Conservation (phyloP, 2,113 vertebrate genomes). For the Lepisosteus oculatus region DNA sequence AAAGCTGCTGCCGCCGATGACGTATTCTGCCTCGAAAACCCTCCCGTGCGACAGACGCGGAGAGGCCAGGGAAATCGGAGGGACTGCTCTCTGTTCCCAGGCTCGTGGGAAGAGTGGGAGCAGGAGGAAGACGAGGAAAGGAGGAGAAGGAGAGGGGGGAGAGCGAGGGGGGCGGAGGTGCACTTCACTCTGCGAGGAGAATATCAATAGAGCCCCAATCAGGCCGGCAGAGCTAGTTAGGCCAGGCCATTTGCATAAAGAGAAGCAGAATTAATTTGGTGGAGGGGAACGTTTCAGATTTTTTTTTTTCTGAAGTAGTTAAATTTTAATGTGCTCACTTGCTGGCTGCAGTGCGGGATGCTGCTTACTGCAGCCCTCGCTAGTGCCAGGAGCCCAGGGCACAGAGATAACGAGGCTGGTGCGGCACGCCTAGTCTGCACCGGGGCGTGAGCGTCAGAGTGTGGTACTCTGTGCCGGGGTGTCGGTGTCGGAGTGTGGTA, state of each 20-base stretch:
- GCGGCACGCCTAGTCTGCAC: too few relatives aligned
- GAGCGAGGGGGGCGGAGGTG: constrained; percentile 39
- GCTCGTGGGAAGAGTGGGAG: constrained; percentile 47
- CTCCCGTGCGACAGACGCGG: constrained; percentile 15
- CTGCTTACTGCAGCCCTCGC: too few relatives aligned
- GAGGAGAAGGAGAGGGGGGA: constrained; percentile 21
- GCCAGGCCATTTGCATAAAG: constrained; percentile 73
- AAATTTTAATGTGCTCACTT: too few relatives aligned
- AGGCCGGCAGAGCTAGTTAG: constrained; percentile 71
- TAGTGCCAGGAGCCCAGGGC: too few relatives aligned
- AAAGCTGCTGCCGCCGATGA: too few relatives aligned
- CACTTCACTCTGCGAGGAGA: constrained; percentile 62
- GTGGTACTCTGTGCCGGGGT: too few relatives aligned
- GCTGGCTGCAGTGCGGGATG: too few relatives aligned
- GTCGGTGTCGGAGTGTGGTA: too few relatives aligned
- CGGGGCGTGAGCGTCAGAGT: too few relatives aligned
- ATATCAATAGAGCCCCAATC: constrained; percentile 77
- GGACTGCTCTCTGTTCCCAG: constrained; percentile 43
- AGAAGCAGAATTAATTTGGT: constrained; percentile 68
- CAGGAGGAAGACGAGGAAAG: constrained; percentile 15
- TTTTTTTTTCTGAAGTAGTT: constrained; percentile 40
- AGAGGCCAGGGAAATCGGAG: constrained; percentile 17
- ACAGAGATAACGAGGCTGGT: too few relatives aligned
- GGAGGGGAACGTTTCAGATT: constrained; percentile 68
- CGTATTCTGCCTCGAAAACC: too few relatives aligned